Conservation (phyloP, 2,888 invertebrate species). For the Yponomeuta sedellus region DNA sequence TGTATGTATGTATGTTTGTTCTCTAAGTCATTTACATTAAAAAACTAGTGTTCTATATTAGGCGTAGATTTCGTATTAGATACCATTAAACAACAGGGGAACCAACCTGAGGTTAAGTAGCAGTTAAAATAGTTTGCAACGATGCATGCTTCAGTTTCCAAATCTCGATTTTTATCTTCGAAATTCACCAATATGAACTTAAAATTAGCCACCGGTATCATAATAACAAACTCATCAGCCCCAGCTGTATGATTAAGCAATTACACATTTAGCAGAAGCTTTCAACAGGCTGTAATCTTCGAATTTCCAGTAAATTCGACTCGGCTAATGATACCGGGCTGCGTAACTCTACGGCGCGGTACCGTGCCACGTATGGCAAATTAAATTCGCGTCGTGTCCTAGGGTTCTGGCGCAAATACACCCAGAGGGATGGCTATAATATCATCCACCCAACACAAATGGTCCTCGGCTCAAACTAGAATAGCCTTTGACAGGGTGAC, state of each 20-base stretch:
- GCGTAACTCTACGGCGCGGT: background rate
- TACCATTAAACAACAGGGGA: too few species aligned
- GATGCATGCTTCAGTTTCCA: too few species aligned
- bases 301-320: conserved; percentile 7
- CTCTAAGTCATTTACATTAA: too few species aligned
- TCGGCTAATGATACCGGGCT: conserved; percentile 5
- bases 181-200: background rate
- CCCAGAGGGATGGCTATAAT: background rate
- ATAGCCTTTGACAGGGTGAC: too few species aligned
- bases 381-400: conserved; percentile 42
- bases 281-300: background rate
- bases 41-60: too few species aligned
- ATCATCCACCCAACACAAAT: too few species aligned
- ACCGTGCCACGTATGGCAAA: conserved; percentile 18
- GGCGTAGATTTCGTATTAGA: too few species aligned
- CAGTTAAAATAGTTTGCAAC: too few species aligned
- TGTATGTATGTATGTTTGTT: too few species aligned
- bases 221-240: background rate
- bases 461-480: too few species aligned
- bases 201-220: background rate
- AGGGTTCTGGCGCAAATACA: background rate
- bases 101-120: too few species aligned
- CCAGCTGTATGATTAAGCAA: conserved; percentile 1
- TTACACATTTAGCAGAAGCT: conserved; percentile 6
- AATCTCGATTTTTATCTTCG: background rate